A percentile compares a stretch with the other conserved stretches of the same genome.
These are phyloP conservation scores for Lasioglossum zephyrum DNA, from an alignment of 2,888 invertebrate species.

Conservation along the genomic window DNA sequence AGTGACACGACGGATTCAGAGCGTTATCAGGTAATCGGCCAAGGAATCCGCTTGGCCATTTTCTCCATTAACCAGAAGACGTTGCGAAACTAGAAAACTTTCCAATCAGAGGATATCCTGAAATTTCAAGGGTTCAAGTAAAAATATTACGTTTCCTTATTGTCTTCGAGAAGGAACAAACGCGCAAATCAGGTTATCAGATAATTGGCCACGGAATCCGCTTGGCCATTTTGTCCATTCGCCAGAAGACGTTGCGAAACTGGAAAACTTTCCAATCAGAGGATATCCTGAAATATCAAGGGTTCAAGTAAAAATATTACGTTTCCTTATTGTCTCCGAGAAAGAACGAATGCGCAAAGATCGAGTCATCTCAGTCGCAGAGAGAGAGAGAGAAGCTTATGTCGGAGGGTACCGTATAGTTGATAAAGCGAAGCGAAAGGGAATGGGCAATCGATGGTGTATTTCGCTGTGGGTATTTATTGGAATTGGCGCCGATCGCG, in stretches of 20 bases:
- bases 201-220: slow-evolving; percentile 60
- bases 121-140: not conserved
- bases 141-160: too few species aligned
- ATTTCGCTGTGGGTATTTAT: slow-evolving; percentile 62
- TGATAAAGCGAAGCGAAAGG: slow-evolving; percentile 5
- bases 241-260: slow-evolving; percentile 69
- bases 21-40: slow-evolving; percentile 56
- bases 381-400: slow-evolving; percentile 37
- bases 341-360: not conserved
- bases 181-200: slow-evolving; percentile 36
- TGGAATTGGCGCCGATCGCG: slow-evolving; percentile 55
- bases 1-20: slow-evolving; percentile 39
- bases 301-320: not conserved
- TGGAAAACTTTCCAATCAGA: not conserved
- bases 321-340: not conserved
- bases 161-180: too few species aligned
- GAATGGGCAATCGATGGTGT: slow-evolving; percentile 17
- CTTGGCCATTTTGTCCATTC: slow-evolving; percentile 61
- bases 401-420: not conserved
- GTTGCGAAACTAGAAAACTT: slow-evolving; percentile 67
- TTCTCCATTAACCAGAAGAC: slow-evolving; percentile 58
- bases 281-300: not conserved
- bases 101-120: not conserved
- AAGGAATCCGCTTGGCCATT: slow-evolving; percentile 62
- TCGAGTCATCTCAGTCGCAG: not conserved